Base-by-base conservation (phyloP, 2,113 vertebrate species). In the Centrocercus urophasianus region DNA sequence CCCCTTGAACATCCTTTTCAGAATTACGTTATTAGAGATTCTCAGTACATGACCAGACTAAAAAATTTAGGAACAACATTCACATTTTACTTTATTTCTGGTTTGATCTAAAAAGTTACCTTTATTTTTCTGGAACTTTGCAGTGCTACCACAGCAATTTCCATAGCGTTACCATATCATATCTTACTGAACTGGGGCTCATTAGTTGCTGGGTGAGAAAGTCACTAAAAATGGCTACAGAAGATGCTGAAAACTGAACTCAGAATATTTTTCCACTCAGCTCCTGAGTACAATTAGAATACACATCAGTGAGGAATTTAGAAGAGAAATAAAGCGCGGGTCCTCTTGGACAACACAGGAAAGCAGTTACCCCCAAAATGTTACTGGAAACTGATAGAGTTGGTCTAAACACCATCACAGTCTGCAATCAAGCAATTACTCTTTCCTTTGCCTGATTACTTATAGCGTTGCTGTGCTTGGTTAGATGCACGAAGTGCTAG, bases 91-190 rank as follows among this genome's bases (percentile, higher is more conserved):
- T n/a, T 70, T 74, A 47, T 61, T 85, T 84, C 38, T 66, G 32
- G 66, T 71, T 71, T 74, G 38, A 92, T 54, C 40, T 71, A 65
- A 82, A 74, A 82, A 54, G 22, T 13, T 14, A 8, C 50, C 8
- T 17, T 82, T 61, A 52, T 52, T 85, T 88, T 79, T 92, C 57
- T 71, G 52, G 52, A 92, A 45, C 50, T 81, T 81, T 4, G 4
- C 45, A n/a, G 34, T 64, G 69, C 24, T 66, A 66, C 40, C 57
- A 30, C 25, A 81, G 36, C 10, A 40, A 56, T 81, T 82, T 70
- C 80, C 60, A 20, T n/a, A 70, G 40, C 1, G 0, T 59, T 45
- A 66, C 32, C 1, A 0, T 60, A 69, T 45, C 56, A 25, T 14
- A 24, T 57, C 34, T 65, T 56, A 14, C 36, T 34, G 48, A 43